Evolutionary conservation across 1,140 invertebrate genomes (phyloP).

Genomic region (Euschistus heros): DNA sequence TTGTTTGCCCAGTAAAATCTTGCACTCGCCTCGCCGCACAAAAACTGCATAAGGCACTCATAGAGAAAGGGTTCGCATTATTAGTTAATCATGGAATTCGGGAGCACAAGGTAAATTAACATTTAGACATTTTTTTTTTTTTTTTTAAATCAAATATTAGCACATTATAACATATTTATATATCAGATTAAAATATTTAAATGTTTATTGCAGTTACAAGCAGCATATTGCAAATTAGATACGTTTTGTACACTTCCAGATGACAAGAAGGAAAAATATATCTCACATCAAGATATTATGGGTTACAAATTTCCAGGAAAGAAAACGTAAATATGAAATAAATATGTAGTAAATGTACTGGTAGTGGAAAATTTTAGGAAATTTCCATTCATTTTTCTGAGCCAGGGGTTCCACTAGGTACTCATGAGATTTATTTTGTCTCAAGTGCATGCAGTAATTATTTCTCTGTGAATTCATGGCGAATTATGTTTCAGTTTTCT

Average conservation of each 20-base stretch:
- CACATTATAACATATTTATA: background rate
- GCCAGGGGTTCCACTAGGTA: too few species aligned
- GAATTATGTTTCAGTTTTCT: too few species aligned
- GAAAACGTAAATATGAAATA: conserved; percentile 1
- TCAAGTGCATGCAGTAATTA: too few species aligned
- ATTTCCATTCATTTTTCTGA: too few species aligned
- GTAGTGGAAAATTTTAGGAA: too few species aligned
- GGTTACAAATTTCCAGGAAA: conserved; percentile 1
- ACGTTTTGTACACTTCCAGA: conserved; percentile 10
- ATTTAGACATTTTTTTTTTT: background rate
- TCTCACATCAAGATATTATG: background rate
- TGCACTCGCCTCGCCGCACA: conserved; percentile 9
- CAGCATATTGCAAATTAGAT: conserved; percentile 6
- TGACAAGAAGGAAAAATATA: background rate
- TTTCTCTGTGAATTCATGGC: too few species aligned
- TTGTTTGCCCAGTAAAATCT: conserved; percentile 6
- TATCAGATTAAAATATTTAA: background rate
- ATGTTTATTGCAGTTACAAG: conserved; percentile 14
- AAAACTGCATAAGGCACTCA: conserved; percentile 9
- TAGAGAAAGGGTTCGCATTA: background rate
- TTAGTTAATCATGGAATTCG: conserved; percentile 6
- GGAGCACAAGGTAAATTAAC: background rate
- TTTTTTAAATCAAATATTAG: background rate
- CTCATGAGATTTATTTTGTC: too few species aligned
- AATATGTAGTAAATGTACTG: too few species aligned